A percentile compares a stretch with the other conserved stretches of the same genome.
Conservation (phyloP, 2,797 vertebrate species). For the Oceanodroma leucorhoa region DNA sequence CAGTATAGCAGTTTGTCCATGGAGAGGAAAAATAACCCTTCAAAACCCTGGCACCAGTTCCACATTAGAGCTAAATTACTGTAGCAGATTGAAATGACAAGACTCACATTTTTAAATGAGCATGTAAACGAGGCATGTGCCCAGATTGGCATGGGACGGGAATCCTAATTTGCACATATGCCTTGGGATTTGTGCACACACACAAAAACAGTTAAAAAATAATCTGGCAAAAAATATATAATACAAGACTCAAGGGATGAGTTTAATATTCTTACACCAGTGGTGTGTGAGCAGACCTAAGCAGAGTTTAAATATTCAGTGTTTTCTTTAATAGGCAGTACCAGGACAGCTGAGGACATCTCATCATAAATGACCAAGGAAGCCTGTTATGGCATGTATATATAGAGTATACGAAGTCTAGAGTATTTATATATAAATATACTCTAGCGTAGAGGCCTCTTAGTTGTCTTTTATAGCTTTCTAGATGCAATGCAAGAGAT, state of each 20-base stretch:
- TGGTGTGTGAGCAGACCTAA: background rate
- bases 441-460: background rate
- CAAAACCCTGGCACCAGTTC: slow-evolving; percentile 7
- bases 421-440: background rate
- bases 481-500: background rate
- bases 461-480: background rate
- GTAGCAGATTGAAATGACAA: slow-evolving; percentile 41
- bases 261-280: background rate
- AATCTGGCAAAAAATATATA: background rate
- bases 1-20: background rate
- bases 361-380: background rate
- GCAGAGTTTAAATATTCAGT: background rate
- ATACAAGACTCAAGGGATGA: background rate
- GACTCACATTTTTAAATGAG: background rate
- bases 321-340: background rate
- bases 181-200: background rate
- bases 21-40: slow-evolving; percentile 45
- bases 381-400: background rate
- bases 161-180: background rate
- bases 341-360: background rate
- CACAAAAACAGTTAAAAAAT: background rate
- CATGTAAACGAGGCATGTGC: background rate
- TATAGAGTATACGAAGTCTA: background rate
- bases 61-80: slow-evolving; percentile 12
- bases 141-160: background rate